A percentile compares a stretch with the other conserved stretches of the same genome.
Evolutionary conservation across 2,113 vertebrate species (phyloP).

Genomic region (Formicarius rufipectus): DNA sequence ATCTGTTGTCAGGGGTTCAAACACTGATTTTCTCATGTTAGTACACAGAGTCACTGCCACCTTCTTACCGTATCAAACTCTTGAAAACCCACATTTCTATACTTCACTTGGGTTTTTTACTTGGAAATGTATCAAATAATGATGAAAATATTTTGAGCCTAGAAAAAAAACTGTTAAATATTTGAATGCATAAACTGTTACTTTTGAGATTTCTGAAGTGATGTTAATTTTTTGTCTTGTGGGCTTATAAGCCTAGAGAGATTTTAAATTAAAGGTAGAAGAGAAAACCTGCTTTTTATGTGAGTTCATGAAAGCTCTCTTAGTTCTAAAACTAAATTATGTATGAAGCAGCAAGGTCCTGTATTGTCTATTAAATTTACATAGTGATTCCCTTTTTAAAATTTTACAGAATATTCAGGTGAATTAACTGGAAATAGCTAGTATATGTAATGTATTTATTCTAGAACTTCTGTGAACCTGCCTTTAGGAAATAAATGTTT

Average conservation of each 20-base stretch:
- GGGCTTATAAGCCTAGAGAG: not conserved
- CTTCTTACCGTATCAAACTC: not conserved
- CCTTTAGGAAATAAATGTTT: not conserved
- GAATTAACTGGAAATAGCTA: not conserved
- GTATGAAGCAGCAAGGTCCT: not conserved
- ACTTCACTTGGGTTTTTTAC: not conserved
- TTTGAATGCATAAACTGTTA: slow-evolving; percentile 11
- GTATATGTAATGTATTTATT: not conserved
- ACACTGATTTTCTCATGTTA: not conserved
- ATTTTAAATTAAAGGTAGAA: slow-evolving; percentile 25
- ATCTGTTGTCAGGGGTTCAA: not conserved
- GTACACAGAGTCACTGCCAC: not conserved
- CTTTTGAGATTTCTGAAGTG: not conserved
- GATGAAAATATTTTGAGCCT: not conserved
- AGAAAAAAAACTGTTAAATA: not conserved
- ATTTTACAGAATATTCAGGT: not conserved
- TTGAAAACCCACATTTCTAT: not conserved
- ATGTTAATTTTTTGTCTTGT: not conserved
- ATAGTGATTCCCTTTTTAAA: not conserved
- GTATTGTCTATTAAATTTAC: not conserved
- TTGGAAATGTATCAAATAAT: not conserved
- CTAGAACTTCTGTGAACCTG: not conserved
- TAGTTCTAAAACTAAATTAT: slow-evolving; percentile 29
- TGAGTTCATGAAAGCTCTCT: not conserved
- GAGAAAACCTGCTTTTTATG: not conserved